Percentiles rank a stretch among this genome's conserved stretches.
Conservation (phyloP, 2,113 vertebrate species). For the Mesembrinibis cayennensis region DNA sequence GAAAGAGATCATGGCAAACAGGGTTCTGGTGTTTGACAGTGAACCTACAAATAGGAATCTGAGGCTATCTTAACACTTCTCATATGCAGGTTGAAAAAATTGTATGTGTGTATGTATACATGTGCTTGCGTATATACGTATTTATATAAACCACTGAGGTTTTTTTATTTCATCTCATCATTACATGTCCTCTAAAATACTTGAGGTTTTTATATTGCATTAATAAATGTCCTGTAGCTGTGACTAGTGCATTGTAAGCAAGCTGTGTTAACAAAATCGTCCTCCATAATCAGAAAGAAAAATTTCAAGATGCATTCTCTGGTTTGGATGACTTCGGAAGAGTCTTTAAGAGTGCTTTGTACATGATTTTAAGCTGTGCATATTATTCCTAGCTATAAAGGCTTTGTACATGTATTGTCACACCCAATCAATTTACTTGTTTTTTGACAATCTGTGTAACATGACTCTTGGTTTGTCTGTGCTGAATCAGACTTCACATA, state of each 20-base stretch:
- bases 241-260: conserved; percentile 34
- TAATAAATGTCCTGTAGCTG: conserved; percentile 32
- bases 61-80: conserved; percentile 46
- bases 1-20: conserved; percentile 34
- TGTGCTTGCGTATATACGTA: conserved; percentile 34
- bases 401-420: conserved; percentile 27
- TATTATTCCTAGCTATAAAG: conserved; percentile 37
- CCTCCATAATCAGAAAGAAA: not conserved
- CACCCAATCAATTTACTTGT: not conserved
- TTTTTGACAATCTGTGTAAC: conserved; percentile 5
- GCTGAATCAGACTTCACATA: not conserved
- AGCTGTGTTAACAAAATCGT: not conserved
- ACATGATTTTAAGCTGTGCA: not conserved
- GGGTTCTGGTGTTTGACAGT: conserved; percentile 58
- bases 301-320: conserved; percentile 11
- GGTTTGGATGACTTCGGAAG: conserved; percentile 50
- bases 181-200: conserved; percentile 33
- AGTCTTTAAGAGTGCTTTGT: conserved; percentile 37
- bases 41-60: conserved; percentile 33
- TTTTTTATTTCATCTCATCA: conserved; percentile 34
- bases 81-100: conserved; percentile 25
- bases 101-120: conserved; percentile 21
- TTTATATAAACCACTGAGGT: not conserved
- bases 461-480: conserved; percentile 19
- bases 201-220: conserved; percentile 49